Conservation (phyloP, 2,113 vertebrate genomes). For the Chaenocephalus aceratus region DNA sequence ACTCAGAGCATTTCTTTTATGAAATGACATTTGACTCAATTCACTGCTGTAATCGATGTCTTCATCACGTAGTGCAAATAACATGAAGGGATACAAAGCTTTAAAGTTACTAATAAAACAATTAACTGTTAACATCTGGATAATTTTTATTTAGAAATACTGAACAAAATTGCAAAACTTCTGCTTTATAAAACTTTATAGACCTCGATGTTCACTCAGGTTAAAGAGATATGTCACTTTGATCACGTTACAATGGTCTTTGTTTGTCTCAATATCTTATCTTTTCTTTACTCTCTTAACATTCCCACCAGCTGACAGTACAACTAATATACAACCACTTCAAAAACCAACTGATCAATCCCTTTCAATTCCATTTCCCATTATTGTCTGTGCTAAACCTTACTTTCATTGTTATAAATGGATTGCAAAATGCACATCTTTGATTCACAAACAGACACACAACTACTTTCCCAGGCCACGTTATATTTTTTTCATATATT, state of each 20-base stretch:
- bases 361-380: slow-evolving; percentile 9
- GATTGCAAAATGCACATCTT: slow-evolving; percentile 22
- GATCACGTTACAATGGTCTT: too few relatives aligned
- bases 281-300: background rate
- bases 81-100: background rate
- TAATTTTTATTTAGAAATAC: background rate
- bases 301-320: background rate
- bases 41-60: background rate
- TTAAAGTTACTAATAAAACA: background rate
- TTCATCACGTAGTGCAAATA: background rate
- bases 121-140: background rate
- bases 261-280: too few relatives aligned
- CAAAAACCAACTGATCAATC: slow-evolving; percentile 11
- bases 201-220: slow-evolving; percentile 12
- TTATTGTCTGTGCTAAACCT: slow-evolving; percentile 38
- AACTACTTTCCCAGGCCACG: slow-evolving; percentile 23
- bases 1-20: too few relatives aligned
- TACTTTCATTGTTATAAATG: slow-evolving; percentile 38
- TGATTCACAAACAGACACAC: slow-evolving; percentile 35
- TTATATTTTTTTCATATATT: slow-evolving; percentile 30
- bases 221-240: slow-evolving; percentile 42
- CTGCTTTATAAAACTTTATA: slow-evolving; percentile 8
- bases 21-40: background rate
- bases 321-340: background rate
- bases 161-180: too few relatives aligned